phyloP scores from a whole-genome alignment of 2,888 invertebrate species.

The Drosophila birchii region DNA sequence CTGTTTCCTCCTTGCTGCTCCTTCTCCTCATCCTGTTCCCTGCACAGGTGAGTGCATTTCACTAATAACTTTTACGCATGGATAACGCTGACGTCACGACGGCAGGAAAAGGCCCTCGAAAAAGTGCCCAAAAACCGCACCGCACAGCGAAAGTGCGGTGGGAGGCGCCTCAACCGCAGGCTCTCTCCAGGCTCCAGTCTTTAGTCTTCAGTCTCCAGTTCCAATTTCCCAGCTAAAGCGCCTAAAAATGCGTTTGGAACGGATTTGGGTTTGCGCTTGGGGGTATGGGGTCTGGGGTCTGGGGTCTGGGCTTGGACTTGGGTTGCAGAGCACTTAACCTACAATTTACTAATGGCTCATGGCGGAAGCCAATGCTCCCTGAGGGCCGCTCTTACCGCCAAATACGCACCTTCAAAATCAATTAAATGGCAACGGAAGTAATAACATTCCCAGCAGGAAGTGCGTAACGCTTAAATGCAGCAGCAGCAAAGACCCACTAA shows the following conservation, averaged over 20 bases:
- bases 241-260: slow-evolving; percentile 49
- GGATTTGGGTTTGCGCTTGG: neutral
- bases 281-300: neutral
- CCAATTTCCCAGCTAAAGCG: slow-evolving; percentile 55
- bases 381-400: neutral
- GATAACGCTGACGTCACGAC: slow-evolving; percentile 53
- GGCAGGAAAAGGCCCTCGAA: slow-evolving; percentile 44
- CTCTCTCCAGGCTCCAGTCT: slow-evolving; percentile 23
- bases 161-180: slow-evolving; percentile 52
- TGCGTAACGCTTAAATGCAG: slow-evolving; percentile 76
- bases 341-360: slow-evolving; percentile 76
- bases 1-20: neutral
- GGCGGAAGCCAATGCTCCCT: slow-evolving; percentile 44
- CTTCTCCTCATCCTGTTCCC: neutral
- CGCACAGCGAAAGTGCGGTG: slow-evolving; percentile 64
- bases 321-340: slow-evolving; percentile 71
- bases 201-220: slow-evolving; percentile 14
- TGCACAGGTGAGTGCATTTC: slow-evolving; percentile 60
- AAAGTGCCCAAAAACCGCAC: slow-evolving; percentile 66
- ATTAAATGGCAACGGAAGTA: slow-evolving; percentile 80
- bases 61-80: slow-evolving; percentile 79
- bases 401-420: slow-evolving; percentile 76
- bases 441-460: slow-evolving; percentile 78
- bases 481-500: slow-evolving; percentile 14
- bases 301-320: slow-evolving; percentile 8